Percentiles rank a stretch among this genome's conserved stretches.
These are phyloP conservation scores for Drosophila saltans DNA, from an alignment of 1,140 invertebrate species.

Conservation along the genomic window DNA sequence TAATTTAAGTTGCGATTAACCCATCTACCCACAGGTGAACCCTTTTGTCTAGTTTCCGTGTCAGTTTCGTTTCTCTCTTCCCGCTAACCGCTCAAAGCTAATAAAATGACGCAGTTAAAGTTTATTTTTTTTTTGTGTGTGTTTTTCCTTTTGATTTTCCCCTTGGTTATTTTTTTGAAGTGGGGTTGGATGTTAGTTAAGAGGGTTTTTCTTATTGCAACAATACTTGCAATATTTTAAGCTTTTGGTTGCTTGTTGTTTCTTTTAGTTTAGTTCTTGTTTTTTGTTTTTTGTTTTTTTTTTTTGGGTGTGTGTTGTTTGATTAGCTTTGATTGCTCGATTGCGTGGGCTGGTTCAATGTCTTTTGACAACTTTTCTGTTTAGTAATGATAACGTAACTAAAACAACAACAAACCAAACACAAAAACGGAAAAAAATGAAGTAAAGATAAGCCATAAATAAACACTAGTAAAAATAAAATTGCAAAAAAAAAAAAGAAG, in stretches of 20 bases:
- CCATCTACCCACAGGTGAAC: background rate
- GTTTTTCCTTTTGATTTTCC: slow-evolving; percentile 11
- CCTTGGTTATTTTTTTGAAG: background rate
- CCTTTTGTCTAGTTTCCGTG: background rate
- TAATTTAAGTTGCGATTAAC: no score
- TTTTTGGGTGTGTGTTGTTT: slow-evolving; percentile 9
- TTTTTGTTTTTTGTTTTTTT: slow-evolving; percentile 3
- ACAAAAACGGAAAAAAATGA: slow-evolving; percentile 34
- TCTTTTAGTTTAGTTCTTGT: slow-evolving; percentile 2
- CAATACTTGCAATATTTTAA: slow-evolving; percentile 41
- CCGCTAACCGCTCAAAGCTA: background rate
- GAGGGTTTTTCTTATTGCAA: slow-evolving; percentile 41
- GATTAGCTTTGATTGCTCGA: slow-evolving; percentile 48
- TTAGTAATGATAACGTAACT: slow-evolving; percentile 55
- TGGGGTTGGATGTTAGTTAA: slow-evolving; percentile 1
- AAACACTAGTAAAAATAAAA: slow-evolving; percentile 40
- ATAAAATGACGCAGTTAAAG: no score
- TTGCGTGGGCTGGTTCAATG: slow-evolving; percentile 49
- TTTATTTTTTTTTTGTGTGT: background rate
- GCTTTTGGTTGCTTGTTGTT: no score
- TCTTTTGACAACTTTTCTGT: slow-evolving; percentile 44
- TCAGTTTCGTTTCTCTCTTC: no score
- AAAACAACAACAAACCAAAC: slow-evolving; percentile 46
- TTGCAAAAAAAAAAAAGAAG: slow-evolving; percentile 30
- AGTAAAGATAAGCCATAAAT: slow-evolving; percentile 72